A percentile compares a stretch with the other conserved stretches of the same genome.
Conservation (phyloP, 2,797 vertebrate genomes). For the Crenichthys baileyi region DNA sequence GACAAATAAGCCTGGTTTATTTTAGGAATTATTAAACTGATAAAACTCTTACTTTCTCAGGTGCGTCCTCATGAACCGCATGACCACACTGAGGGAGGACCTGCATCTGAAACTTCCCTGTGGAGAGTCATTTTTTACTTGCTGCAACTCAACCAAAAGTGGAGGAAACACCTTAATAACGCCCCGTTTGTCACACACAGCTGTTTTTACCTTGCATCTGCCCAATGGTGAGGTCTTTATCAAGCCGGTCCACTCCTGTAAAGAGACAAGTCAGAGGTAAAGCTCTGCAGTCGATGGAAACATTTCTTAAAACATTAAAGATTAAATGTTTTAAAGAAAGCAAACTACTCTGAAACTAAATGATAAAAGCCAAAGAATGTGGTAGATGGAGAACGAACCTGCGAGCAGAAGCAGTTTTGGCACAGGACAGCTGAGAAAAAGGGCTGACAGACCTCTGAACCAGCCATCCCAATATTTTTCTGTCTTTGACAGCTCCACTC, state of each 20-base stretch:
- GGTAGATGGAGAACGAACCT: slow-evolving; percentile 76
- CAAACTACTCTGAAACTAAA: not conserved
- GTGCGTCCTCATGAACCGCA: slow-evolving; percentile 96
- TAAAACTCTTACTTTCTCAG: slow-evolving; percentile 88
- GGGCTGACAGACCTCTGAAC: slow-evolving; percentile 95
- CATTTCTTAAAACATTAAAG: not conserved
- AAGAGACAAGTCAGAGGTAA: slow-evolving; percentile 36
- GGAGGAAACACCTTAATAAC: not conserved
- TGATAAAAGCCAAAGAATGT: not conserved
- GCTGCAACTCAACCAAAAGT: not conserved
- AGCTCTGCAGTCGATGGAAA: slow-evolving; percentile 24
- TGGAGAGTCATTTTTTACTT: slow-evolving; percentile 10
- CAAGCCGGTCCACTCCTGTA: slow-evolving; percentile 95
- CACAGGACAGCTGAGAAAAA: slow-evolving; percentile 92
- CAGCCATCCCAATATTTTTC: slow-evolving; percentile 99
- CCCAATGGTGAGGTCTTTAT: slow-evolving; percentile 99
- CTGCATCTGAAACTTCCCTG: slow-evolving; percentile 99
- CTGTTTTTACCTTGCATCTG: slow-evolving; percentile 94
- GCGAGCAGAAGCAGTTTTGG: slow-evolving; percentile 96
- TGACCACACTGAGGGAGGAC: slow-evolving; percentile 98
- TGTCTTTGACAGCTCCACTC: slow-evolving; percentile 95
- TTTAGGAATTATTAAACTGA: not conserved
- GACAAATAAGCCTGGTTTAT: not conserved
- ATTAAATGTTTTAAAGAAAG: not conserved
- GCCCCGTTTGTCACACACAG: not conserved